A percentile compares a stretch with the other conserved stretches of the same genome.
Conservation (phyloP, 2,797 vertebrate species). For the Tapera naevia region DNA sequence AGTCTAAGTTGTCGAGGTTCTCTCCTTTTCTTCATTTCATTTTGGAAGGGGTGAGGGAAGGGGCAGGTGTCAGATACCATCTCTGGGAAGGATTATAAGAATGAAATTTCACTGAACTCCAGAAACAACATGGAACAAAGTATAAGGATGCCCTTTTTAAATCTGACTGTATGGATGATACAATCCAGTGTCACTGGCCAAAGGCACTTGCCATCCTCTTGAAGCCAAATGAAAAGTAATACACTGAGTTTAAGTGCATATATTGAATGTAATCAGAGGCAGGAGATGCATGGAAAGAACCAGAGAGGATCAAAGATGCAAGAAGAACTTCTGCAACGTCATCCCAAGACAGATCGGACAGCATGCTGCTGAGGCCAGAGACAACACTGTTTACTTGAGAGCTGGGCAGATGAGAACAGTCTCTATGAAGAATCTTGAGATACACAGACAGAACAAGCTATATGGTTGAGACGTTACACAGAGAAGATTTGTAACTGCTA, state of each 20-base stretch:
- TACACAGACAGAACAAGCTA: not conserved
- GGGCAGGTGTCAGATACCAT: not conserved
- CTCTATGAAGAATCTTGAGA: not conserved
- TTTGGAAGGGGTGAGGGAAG: not conserved
- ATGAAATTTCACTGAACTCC: not conserved
- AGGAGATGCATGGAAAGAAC: not conserved
- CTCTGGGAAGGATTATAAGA: not conserved
- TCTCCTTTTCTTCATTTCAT: not conserved
- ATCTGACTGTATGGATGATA: not conserved
- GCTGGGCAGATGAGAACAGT: not conserved
- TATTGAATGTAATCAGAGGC: not conserved
- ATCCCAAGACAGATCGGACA: not conserved
- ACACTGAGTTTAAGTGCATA: not conserved
- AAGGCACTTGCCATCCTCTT: not conserved
- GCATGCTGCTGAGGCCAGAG: not conserved
- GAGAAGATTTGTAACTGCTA: not conserved
- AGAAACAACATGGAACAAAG: not conserved
- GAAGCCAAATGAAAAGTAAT: not conserved
- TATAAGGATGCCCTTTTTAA: not conserved
- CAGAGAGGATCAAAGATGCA: not conserved
- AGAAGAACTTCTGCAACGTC: not conserved
- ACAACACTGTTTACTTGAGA: not conserved
- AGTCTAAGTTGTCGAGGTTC: not conserved
- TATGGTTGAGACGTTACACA: not conserved
- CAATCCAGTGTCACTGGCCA: not conserved